Evolutionary conservation across 2,888 invertebrate genomes (phyloP).

Genomic region (Meliscaeva auricollis): DNA sequence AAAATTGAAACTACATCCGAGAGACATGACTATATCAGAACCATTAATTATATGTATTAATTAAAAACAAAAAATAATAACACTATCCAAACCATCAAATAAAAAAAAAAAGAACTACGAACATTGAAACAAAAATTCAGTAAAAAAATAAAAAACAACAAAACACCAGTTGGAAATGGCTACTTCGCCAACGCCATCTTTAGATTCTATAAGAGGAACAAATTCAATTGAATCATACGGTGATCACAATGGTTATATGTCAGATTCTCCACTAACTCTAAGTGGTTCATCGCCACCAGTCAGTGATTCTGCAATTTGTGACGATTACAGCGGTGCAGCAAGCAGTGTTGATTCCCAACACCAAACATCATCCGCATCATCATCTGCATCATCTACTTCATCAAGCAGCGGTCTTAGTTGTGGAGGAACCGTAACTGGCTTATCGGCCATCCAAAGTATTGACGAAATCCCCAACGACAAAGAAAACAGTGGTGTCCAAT

Average conservation of each 20-base stretch:
- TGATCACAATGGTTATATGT: conserved; percentile 92
- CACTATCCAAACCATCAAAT: background rate
- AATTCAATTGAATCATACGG: conserved; percentile 95
- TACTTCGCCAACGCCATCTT: conserved; percentile 94
- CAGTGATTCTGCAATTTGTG: conserved; percentile 93
- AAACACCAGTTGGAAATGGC: conserved; percentile 88
- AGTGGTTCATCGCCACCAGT: conserved; percentile 95
- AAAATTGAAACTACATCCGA: conserved; percentile 3
- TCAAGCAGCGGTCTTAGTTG: conserved; percentile 85
- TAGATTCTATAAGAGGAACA: conserved; percentile 94
- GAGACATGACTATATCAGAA: conserved; percentile 41
- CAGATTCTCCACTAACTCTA: conserved; percentile 91
- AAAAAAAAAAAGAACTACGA: background rate
- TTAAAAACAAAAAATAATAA: conserved; percentile 5
- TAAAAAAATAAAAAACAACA: background rate
- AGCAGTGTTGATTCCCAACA: conserved; percentile 82
- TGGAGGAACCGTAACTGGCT: conserved; percentile 80
- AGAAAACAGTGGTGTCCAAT: conserved; percentile 72
- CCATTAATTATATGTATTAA: conserved; percentile 2
- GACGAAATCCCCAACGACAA: conserved; percentile 57
- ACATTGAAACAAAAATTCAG: background rate
- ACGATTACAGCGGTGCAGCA: conserved; percentile 85
- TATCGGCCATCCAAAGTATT: conserved; percentile 49
- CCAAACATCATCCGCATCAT: conserved; percentile 81
- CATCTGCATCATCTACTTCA: conserved; percentile 81